phyloP scores from a whole-genome alignment of 2,113 vertebrate species.

The Atractosteus spatula region DNA sequence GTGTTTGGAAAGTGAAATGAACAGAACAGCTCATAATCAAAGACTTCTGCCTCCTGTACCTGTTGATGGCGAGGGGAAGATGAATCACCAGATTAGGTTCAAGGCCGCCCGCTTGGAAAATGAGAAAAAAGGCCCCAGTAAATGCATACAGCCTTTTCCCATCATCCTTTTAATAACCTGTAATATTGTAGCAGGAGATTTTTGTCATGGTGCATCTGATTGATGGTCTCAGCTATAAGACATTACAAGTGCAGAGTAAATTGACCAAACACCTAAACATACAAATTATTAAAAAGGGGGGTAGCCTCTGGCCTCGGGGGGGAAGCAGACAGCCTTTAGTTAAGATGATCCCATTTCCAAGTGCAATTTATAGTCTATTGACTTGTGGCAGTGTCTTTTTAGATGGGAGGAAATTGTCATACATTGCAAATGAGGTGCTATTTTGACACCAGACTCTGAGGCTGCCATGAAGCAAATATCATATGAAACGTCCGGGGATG shows the following conservation, averaged over 20 bases:
- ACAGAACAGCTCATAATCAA: constrained; percentile 59
- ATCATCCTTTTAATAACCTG: constrained; percentile 88
- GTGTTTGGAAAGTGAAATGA: constrained; percentile 42
- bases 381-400: constrained; percentile 87
- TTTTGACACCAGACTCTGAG: constrained; percentile 75
- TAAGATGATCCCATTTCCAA: constrained; percentile 83
- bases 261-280: constrained; percentile 90
- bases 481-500: constrained; percentile 69
- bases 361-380: constrained; percentile 97
- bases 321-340: constrained; percentile 81
- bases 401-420: constrained; percentile 93
- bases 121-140: constrained; percentile 68
- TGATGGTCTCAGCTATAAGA: constrained; percentile 80
- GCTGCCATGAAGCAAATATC: constrained; percentile 73
- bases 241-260: constrained; percentile 76
- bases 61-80: constrained; percentile 75
- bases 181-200: constrained; percentile 77
- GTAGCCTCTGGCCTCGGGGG: constrained; percentile 60
- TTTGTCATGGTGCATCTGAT: constrained; percentile 79
- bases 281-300: constrained; percentile 98
- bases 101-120: constrained; percentile 70
- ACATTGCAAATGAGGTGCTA: constrained; percentile 93
- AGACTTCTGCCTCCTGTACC: constrained; percentile 60
- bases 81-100: constrained; percentile 71
- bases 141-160: constrained; percentile 62